A percentile compares a stretch with the other conserved stretches of the same genome.
Evolutionary conservation across 2,797 vertebrate genomes (phyloP).

Genomic region (Protonibea diacanthus): DNA sequence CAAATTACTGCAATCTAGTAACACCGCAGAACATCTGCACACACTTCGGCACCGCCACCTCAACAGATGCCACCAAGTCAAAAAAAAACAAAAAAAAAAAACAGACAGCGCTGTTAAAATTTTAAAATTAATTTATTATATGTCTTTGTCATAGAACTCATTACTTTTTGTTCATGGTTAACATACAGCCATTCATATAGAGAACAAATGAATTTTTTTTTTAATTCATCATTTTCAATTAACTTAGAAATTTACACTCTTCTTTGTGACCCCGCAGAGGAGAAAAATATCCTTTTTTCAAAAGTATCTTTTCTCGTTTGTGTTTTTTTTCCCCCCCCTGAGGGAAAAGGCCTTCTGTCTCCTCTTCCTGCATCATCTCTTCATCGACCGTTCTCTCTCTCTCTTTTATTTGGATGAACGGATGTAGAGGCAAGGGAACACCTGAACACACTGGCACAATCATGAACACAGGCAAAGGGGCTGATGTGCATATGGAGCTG

Average conservation of each 20-base stretch:
- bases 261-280: constrained; percentile 76
- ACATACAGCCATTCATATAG: constrained; percentile 87
- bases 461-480: constrained; percentile 58
- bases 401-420: constrained; percentile 49
- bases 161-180: constrained; percentile 85
- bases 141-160: constrained; percentile 85
- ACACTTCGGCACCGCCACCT: neutral
- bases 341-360: constrained; percentile 39
- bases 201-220: constrained; percentile 77
- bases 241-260: constrained; percentile 85
- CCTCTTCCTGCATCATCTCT: constrained; percentile 32
- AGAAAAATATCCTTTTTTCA: constrained; percentile 75
- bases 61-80: neutral
- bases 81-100: constrained; percentile 1
- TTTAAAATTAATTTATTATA: constrained; percentile 91
- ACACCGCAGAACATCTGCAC: constrained; percentile 1
- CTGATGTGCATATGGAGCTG: constrained; percentile 44
- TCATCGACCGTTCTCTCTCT: neutral
- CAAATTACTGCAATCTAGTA: constrained; percentile 36
- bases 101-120: constrained; percentile 37
- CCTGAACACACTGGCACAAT: constrained; percentile 72
- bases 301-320: constrained; percentile 68
- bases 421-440: constrained; percentile 58
- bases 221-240: constrained; percentile 67
- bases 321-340: constrained; percentile 9